Evolutionary conservation across 2,888 invertebrate genomes (phyloP).

Genomic region (Mesorhabditis sp.): DNA sequence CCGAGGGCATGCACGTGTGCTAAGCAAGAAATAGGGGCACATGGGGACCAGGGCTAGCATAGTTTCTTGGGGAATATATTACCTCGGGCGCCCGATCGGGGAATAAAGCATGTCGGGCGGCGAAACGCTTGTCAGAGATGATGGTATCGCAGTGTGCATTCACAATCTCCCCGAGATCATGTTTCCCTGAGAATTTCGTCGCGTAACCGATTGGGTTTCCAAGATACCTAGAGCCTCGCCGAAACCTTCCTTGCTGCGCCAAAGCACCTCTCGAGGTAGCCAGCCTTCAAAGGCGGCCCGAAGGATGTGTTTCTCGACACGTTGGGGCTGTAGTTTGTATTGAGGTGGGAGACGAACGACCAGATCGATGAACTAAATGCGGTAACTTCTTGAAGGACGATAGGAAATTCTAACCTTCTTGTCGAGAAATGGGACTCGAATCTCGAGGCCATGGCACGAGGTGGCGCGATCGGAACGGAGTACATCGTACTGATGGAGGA

Average conservation of each 20-base stretch:
- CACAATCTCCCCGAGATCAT: constrained; percentile 51
- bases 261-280: constrained; percentile 53
- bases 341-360: constrained; percentile 49
- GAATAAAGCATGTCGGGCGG: constrained; percentile 34
- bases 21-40: too few species aligned
- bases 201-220: background rate
- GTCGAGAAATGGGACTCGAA: constrained; percentile 56
- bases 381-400: background rate
- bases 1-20: too few species aligned
- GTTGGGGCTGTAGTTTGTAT: constrained; percentile 49
- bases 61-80: background rate
- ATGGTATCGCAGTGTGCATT: constrained; percentile 34
- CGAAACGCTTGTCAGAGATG: constrained; percentile 39
- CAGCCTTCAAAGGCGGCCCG: constrained; percentile 52
- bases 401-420: constrained; percentile 26
- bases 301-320: constrained; percentile 51
- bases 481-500: constrained; percentile 56
- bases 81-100: constrained; percentile 50
- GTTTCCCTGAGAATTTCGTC: constrained; percentile 34
- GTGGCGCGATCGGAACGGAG: constrained; percentile 50
- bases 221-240: constrained; percentile 49
- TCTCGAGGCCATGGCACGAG: constrained; percentile 56
- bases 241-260: constrained; percentile 57
- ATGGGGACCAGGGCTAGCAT: too few species aligned
- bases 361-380: constrained; percentile 46